Conservation (phyloP, 2,797 vertebrate species). For the Catharus ustulatus region DNA sequence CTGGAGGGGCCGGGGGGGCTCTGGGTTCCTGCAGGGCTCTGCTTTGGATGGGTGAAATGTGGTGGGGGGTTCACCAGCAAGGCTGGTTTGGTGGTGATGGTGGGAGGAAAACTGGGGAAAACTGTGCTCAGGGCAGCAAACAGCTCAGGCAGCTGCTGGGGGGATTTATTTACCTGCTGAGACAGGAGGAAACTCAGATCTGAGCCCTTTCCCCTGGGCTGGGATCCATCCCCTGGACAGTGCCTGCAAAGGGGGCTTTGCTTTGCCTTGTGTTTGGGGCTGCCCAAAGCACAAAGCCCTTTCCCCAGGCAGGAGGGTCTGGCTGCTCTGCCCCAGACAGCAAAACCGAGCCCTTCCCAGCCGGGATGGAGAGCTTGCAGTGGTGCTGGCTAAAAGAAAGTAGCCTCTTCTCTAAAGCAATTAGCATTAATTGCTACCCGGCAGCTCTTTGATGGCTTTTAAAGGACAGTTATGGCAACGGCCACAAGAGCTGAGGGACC, state of each 20-base stretch:
- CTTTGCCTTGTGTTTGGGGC: not conserved
- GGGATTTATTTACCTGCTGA: not conserved
- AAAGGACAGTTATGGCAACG: constrained; percentile 18
- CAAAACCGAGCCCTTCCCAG: not conserved
- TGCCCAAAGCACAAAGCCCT: not conserved
- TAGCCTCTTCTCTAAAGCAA: constrained; percentile 32
- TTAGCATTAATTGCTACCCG: constrained; percentile 47
- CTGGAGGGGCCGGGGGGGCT: not conserved
- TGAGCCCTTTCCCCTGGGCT: not conserved
- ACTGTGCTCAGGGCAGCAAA: not conserved
- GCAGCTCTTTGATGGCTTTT: not conserved
- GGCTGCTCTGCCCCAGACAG: not conserved
- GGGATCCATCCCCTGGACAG: not conserved
- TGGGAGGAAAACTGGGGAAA: not conserved
- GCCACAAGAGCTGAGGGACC: not conserved
- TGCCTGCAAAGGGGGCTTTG: not conserved
- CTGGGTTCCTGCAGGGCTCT: not conserved
- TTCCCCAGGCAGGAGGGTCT: not conserved
- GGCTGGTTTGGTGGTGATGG: not conserved
- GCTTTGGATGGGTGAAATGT: not conserved
- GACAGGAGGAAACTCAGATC: not conserved
- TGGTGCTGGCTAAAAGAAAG: constrained; percentile 1
- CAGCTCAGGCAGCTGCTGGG: not conserved
- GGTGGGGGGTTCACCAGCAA: not conserved
- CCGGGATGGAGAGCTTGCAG: not conserved